Conservation (phyloP, 1,140 invertebrate species). For the Anthonomus grandis region DNA sequence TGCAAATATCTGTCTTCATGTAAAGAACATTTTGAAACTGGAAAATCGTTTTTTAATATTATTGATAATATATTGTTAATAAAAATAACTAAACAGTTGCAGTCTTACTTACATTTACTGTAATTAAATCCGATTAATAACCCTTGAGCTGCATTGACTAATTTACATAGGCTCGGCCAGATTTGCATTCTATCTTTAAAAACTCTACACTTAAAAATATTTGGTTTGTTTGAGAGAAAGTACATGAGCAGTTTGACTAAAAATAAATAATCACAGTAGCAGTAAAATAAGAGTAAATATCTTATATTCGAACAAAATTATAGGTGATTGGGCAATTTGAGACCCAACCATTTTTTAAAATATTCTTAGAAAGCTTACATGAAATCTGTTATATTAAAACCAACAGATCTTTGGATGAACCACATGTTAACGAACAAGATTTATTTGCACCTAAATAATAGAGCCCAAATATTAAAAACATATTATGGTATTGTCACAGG, state of each 20-base stretch:
- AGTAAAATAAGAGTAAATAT: too few species aligned
- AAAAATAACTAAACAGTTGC: not conserved
- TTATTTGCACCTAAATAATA: too few species aligned
- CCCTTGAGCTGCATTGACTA: constrained; percentile 65
- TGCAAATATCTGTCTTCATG: constrained; percentile 77
- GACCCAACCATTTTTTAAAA: too few species aligned
- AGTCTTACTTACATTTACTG: constrained; percentile 51
- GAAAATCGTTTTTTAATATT: constrained; percentile 35
- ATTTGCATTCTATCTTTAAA: constrained; percentile 68
- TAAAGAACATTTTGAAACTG: constrained; percentile 66
- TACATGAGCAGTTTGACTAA: constrained; percentile 72
- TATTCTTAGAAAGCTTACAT: too few species aligned
- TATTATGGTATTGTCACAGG: too few species aligned
- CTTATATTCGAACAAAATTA: too few species aligned
- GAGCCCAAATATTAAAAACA: too few species aligned
- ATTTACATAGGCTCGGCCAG: constrained; percentile 74
- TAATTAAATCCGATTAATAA: constrained; percentile 51
- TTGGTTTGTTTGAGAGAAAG: constrained; percentile 63
- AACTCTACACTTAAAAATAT: constrained; percentile 55
- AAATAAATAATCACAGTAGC: too few species aligned
- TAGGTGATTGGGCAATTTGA: too few species aligned
- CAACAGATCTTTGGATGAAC: too few species aligned
- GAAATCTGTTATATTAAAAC: too few species aligned
- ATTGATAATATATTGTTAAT: not conserved
- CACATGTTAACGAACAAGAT: too few species aligned